Evolutionary conservation across 2,888 invertebrate genomes (phyloP).

Genomic region (Apocheima hispidaria): DNA sequence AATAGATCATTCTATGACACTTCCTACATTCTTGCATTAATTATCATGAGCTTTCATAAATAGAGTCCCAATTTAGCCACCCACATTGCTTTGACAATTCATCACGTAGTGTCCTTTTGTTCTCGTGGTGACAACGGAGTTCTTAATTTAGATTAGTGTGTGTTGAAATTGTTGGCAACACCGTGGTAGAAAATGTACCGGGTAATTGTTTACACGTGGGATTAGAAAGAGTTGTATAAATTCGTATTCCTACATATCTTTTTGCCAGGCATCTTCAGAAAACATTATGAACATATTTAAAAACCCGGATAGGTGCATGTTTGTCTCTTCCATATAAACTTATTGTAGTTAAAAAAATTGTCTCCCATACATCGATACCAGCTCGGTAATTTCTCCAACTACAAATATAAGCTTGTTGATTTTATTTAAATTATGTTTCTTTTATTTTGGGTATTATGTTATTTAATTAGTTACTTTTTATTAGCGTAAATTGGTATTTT

Average conservation of each 20-base stretch:
- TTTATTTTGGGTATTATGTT: no score
- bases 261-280: no score
- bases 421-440: no score
- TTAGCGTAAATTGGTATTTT: no score
- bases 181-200: conserved; percentile 66
- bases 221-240: conserved; percentile 16
- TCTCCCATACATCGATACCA: no score
- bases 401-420: no score
- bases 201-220: conserved; percentile 64
- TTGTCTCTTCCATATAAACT: no score
- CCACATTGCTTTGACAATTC: conserved; percentile 25
- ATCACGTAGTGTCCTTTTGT: conserved; percentile 28
- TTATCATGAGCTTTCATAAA: conserved; percentile 11
- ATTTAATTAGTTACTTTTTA: no score
- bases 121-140: conserved; percentile 21
- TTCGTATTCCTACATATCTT: not conserved
- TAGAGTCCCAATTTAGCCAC: conserved; percentile 30
- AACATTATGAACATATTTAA: no score
- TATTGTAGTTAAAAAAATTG: no score
- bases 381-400: no score
- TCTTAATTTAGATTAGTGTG: conserved; percentile 62
- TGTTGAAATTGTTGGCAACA: conserved; percentile 56
- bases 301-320: no score
- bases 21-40: conserved; percentile 7
- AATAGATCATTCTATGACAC: conserved; percentile 3